Percentiles rank a stretch among this genome's conserved stretches.
phyloP scores from a whole-genome alignment of 2,888 invertebrate genomes.

The Actias luna region DNA sequence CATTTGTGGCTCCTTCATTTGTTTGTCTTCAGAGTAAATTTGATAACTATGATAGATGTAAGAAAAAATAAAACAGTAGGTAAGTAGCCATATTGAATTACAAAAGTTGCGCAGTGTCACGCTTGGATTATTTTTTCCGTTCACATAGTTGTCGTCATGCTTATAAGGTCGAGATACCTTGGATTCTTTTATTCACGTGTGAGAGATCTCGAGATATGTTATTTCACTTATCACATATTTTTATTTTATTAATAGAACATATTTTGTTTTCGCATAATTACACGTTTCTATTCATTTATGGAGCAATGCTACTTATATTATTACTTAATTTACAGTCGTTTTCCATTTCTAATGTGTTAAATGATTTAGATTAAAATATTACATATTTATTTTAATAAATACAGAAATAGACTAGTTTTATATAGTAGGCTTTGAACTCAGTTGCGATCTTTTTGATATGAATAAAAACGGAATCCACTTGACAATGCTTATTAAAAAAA shows the following conservation, averaged over 20 bases:
- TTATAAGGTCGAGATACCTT: conserved; percentile 8
- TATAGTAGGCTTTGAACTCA: neutral
- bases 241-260: neutral
- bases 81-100: conserved; percentile 41
- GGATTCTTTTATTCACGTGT: conserved; percentile 12
- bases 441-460: no score
- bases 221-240: neutral
- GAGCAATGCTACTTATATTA: neutral
- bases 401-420: neutral
- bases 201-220: neutral
- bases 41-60: neutral
- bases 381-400: neutral
- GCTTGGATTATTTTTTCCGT: conserved; percentile 45
- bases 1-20: no score
- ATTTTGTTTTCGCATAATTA: neutral
- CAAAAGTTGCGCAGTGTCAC: conserved; percentile 45
- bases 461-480: no score
- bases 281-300: neutral
- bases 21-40: neutral
- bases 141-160: conserved; percentile 31
- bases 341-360: no score
- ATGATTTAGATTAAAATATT: no score
- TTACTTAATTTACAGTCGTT: neutral
- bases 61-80: conserved; percentile 15
- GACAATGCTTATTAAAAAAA: no score